Base-by-base conservation (phyloP, 2,113 vertebrate species). In the Toxotes chatareus region DNA sequence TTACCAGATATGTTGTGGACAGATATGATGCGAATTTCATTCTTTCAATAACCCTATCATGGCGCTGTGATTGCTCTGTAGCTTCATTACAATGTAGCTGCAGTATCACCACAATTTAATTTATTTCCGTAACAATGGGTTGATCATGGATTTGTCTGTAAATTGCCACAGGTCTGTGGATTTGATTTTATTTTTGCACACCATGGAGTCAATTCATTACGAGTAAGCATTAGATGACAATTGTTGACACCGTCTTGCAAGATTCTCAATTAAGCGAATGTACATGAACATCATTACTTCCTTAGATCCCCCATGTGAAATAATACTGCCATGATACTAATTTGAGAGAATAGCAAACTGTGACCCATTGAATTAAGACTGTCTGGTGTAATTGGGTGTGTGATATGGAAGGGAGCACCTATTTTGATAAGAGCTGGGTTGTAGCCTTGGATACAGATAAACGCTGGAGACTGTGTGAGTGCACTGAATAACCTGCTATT, bases 361-460 rank as follows among this genome's bases (percentile, higher is more conserved):
- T 62, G 82, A 73, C 64, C 60, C 85, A 79, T 83, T 87, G 89
- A 84, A 89, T 92, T 86, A 88, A 89, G 77, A 79, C 65, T 17
- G 77, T 65, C 73, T 86, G 49, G 62, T 86, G 83, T 89, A 92
- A 92, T 89, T 89, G 85, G 74, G 53, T 85, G 84, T 69, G 82
- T 75, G 81, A 84, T 88, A 73, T 82, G 80, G 67, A 74, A 72
- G 68, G 80, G 51, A 82, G 80, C 56, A 36, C 71, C 76, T 79
- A 47, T 87, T 88, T 73, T 76, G 83, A 86, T 76, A 88, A 90
- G 76, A 77, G 71, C 59, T 46, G 10, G 68, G 68, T 88, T 88
- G 88, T 87, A 86, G 79, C 86, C 85, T 84, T 85, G 86, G 82
- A 83, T 88, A 86, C 80, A 77, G 82, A 83, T 87, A 77, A 86